These are phyloP conservation scores for Triplophysa yarkandensis DNA, from an alignment of 2,797 vertebrate species.

Conservation along the genomic window DNA sequence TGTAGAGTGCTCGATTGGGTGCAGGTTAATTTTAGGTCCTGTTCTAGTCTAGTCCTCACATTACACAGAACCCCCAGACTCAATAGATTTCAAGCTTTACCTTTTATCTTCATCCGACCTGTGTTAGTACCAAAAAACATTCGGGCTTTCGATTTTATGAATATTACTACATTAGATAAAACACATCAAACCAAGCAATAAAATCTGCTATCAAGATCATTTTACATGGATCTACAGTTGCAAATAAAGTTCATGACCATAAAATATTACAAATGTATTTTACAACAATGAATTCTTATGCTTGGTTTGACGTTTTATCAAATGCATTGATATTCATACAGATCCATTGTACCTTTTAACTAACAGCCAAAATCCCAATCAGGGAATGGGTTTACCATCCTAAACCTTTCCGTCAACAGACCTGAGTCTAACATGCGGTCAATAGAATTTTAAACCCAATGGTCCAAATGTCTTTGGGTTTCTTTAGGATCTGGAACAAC, in stretches of 20 bases:
- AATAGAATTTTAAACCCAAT: not conserved
- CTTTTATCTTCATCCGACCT: not conserved
- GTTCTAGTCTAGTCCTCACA: constrained; percentile 21
- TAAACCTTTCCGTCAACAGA: constrained; percentile 21
- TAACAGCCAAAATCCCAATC: not conserved
- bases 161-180: not conserved
- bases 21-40: constrained; percentile 49
- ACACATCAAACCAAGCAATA: not conserved
- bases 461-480: not conserved
- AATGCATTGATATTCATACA: not conserved
- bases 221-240: too few species aligned
- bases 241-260: too few species aligned
- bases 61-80: constrained; percentile 53
- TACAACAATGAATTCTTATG: not conserved
- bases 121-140: not conserved
- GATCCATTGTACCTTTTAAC: not conserved
- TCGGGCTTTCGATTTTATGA: not conserved
- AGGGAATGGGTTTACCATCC: not conserved
- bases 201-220: too few species aligned
- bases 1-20: constrained; percentile 31
- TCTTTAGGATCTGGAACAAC: constrained; percentile 6
- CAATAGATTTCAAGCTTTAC: constrained; percentile 12
- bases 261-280: too few species aligned
- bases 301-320: not conserved
- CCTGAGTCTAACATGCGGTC: constrained; percentile 40